Conservation (phyloP, 2,888 invertebrate genomes). For the Melieria picta region DNA sequence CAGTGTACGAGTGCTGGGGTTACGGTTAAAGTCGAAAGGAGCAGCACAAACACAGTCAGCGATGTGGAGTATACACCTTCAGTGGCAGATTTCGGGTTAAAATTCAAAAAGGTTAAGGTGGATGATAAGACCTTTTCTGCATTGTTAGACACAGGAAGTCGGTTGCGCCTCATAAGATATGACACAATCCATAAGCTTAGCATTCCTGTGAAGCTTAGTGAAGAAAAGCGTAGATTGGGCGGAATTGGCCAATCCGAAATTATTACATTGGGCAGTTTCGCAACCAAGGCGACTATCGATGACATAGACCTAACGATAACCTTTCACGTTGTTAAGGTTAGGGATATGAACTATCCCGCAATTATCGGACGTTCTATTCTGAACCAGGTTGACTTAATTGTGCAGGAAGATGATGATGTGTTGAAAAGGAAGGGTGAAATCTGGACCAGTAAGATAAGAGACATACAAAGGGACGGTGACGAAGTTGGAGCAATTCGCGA, state of each 20-base stretch:
- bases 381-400: conserved; percentile 11
- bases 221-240: not conserved
- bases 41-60: not conserved
- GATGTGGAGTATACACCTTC: not conserved
- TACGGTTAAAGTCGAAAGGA: not conserved
- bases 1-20: not conserved
- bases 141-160: too few relatives aligned
- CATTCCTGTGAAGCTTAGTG: too few relatives aligned
- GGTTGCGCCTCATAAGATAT: too few relatives aligned
- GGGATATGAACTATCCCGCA: conserved; percentile 3
- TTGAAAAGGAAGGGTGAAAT: not conserved
- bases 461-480: not conserved
- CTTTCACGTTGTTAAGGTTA: conserved; percentile 7
- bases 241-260: not conserved
- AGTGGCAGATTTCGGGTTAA: not conserved
- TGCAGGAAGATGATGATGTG: conserved; percentile 3
- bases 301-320: not conserved
- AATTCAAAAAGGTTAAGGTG: conserved; percentile 1
- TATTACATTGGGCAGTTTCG: not conserved
- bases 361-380: not conserved
- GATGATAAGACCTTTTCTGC: not conserved
- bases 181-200: too few relatives aligned
- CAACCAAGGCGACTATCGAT: not conserved
- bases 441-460: too few relatives aligned
- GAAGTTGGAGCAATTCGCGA: not conserved